phyloP scores from a whole-genome alignment of 2,113 vertebrate species.

The Uropsilus gracilis region DNA sequence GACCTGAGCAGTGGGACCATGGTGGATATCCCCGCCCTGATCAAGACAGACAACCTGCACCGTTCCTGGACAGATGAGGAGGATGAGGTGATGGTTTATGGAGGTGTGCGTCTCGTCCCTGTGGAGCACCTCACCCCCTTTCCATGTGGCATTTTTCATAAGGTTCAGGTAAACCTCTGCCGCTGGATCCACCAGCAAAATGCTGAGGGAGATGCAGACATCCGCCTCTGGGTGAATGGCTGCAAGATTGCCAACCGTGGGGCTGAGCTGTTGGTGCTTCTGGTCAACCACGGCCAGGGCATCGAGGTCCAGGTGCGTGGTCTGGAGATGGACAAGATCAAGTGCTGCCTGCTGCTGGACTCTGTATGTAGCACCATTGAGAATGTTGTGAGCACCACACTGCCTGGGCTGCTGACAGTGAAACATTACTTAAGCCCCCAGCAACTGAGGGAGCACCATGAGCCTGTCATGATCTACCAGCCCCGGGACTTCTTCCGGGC shows the following conservation, averaged over 20 bases:
- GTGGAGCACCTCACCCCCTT: slow-evolving; percentile 96
- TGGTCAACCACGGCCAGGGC: slow-evolving; percentile 98
- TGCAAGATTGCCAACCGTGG: slow-evolving; percentile 92
- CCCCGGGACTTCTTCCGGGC: slow-evolving; percentile 97
- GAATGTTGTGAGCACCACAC: slow-evolving; percentile 92
- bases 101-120: slow-evolving; percentile 94
- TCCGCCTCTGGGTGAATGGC: slow-evolving; percentile 96
- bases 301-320: slow-evolving; percentile 96
- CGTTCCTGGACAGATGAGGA: slow-evolving; percentile 97
- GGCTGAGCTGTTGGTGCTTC: slow-evolving; percentile 93
- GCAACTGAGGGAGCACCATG: slow-evolving; percentile 96
- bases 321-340: slow-evolving; percentile 91
- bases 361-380: slow-evolving; percentile 95
- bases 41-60: slow-evolving; percentile 95
- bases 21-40: slow-evolving; percentile 97
- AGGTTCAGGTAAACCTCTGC: slow-evolving; percentile 98
- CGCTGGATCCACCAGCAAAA: slow-evolving; percentile 97
- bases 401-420: slow-evolving; percentile 94
- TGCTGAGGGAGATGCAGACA: slow-evolving; percentile 91
- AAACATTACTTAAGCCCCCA: slow-evolving; percentile 98
- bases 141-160: slow-evolving; percentile 98
- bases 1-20: slow-evolving; percentile 93
- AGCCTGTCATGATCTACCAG: slow-evolving; percentile 98
- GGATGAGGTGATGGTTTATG: slow-evolving; percentile 93
- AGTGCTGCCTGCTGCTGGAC: slow-evolving; percentile 95